These are phyloP conservation scores for Taenioides sp. DNA, from an alignment of 2,797 vertebrate genomes.

Conservation along the genomic window DNA sequence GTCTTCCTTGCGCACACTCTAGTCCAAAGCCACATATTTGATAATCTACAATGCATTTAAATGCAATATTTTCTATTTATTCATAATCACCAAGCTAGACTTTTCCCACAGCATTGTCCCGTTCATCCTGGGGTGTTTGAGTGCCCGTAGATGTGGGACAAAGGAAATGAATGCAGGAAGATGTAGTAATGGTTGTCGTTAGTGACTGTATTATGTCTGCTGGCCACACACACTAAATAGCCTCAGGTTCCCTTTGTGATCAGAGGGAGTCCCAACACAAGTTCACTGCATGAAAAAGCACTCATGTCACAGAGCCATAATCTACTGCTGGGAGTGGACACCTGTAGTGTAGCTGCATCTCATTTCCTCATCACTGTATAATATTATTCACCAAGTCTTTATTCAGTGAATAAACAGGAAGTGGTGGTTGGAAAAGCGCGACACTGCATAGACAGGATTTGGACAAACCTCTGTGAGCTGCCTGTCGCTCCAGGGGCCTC, in stretches of 20 bases:
- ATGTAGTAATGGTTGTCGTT: constrained; percentile 47
- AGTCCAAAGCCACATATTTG: not conserved
- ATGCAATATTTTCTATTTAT: not conserved
- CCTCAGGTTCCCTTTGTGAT: constrained; percentile 49
- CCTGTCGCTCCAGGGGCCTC: constrained; percentile 73
- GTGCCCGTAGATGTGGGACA: constrained; percentile 26
- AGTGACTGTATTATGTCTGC: constrained; percentile 58
- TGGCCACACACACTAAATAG: constrained; percentile 40
- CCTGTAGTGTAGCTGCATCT: constrained; percentile 2
- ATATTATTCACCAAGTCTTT: constrained; percentile 66
- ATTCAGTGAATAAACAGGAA: constrained; percentile 32
- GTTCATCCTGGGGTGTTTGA: constrained; percentile 31
- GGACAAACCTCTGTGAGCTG: constrained; percentile 70
- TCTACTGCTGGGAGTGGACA: constrained; percentile 50
- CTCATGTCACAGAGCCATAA: constrained; percentile 56
- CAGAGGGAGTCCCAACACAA: constrained; percentile 58
- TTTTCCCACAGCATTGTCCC: constrained; percentile 19
- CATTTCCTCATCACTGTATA: constrained; percentile 46
- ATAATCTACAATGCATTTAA: not conserved
- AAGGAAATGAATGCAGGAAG: constrained; percentile 36
- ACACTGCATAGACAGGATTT: constrained; percentile 40
- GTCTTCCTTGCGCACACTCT: not conserved
- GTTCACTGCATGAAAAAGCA: constrained; percentile 61
- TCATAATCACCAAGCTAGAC: constrained; percentile 4
- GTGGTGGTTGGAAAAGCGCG: constrained; percentile 36